Percentiles rank a stretch among this genome's conserved stretches.
Evolutionary conservation across 2,113 vertebrate genomes (phyloP).

Genomic region (Apistogramma diplotaenia): DNA sequence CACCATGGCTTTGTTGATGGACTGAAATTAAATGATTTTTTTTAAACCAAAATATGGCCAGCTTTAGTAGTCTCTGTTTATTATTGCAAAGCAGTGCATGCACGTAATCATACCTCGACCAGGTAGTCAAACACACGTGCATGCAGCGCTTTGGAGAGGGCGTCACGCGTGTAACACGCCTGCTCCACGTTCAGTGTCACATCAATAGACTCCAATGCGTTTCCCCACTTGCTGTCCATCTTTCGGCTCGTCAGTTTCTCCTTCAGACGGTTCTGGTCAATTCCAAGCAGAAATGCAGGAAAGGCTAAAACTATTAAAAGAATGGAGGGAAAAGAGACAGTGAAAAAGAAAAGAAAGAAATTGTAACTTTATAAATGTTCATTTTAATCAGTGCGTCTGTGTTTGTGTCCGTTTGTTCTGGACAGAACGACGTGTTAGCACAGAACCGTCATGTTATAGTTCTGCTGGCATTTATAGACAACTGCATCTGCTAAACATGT

Average conservation of each 20-base stretch:
- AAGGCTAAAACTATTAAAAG: conserved; percentile 89
- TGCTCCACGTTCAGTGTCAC: conserved; percentile 97
- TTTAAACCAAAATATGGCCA: neutral
- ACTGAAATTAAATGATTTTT: conserved; percentile 75
- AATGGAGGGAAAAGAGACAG: neutral
- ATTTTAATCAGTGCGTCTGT: neutral
- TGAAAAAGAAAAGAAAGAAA: neutral
- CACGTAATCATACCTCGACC: conserved; percentile 82
- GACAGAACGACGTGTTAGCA: no score
- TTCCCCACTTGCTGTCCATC: conserved; percentile 99
- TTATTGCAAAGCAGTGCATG: neutral
- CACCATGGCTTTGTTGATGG: conserved; percentile 97
- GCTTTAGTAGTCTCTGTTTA: neutral
- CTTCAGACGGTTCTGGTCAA: conserved; percentile 89
- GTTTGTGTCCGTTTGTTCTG: no score
- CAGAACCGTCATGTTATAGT: no score
- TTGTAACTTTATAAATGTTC: neutral
- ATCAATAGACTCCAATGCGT: conserved; percentile 88
- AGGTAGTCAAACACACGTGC: conserved; percentile 91
- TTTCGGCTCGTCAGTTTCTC: conserved; percentile 96
- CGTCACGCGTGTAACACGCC: conserved; percentile 94
- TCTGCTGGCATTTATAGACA: no score
- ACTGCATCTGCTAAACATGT: no score
- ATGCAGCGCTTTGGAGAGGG: conserved; percentile 94
- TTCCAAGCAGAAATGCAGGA: conserved; percentile 93